Conservation (phyloP, 2,888 invertebrate genomes). For the Hemicrepidius hirtus region DNA sequence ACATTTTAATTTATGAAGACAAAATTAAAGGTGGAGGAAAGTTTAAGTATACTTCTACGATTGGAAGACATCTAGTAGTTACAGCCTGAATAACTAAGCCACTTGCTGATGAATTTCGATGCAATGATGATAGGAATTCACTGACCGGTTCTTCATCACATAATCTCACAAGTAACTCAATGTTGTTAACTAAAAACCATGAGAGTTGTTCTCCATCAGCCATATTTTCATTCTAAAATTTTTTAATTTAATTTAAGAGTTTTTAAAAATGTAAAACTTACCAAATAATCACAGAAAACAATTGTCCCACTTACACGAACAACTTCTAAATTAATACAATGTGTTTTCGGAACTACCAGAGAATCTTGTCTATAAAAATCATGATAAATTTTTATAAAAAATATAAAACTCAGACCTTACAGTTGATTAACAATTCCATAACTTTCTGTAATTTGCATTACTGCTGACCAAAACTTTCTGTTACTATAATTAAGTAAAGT, state of each 20-base stretch:
- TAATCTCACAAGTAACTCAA: constrained; percentile 79
- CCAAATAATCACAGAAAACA: constrained; percentile 82
- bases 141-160: constrained; percentile 80
- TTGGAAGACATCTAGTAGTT: constrained; percentile 78
- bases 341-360: constrained; percentile 37
- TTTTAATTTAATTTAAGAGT: too few species aligned
- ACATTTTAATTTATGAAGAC: not conserved
- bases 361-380: constrained; percentile 47
- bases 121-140: constrained; percentile 77
- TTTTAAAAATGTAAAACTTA: constrained; percentile 69
- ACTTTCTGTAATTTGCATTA: constrained; percentile 60
- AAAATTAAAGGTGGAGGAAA: not conserved
- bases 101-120: constrained; percentile 80
- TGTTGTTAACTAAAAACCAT: constrained; percentile 85
- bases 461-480: constrained; percentile 78
- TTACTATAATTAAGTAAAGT: constrained; percentile 83
- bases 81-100: constrained; percentile 83
- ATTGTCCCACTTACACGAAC: constrained; percentile 67
- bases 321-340: constrained; percentile 77
- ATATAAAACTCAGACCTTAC: constrained; percentile 48
- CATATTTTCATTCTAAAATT: constrained; percentile 79
- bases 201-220: constrained; percentile 83
- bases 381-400: constrained; percentile 30
- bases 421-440: constrained; percentile 59
- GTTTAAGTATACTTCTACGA: constrained; percentile 68